Evolutionary conservation across 1,140 invertebrate genomes (phyloP).

Genomic region (Euwallacea fornicatus): DNA sequence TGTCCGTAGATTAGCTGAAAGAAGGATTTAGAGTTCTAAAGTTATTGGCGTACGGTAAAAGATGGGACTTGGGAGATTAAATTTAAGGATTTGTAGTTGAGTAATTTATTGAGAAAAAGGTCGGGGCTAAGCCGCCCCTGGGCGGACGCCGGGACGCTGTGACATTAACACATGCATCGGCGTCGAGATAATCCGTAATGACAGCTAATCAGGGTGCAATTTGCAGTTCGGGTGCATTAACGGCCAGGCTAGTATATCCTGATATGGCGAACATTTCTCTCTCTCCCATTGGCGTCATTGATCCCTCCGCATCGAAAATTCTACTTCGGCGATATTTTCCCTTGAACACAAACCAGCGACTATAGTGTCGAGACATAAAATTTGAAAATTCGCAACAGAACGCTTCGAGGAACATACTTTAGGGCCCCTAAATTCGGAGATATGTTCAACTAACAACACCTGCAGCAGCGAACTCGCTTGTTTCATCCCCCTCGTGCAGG

Average conservation of each 20-base stretch:
- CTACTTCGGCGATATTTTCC: background rate
- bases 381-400: background rate
- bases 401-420: background rate
- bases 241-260: background rate
- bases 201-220: conserved; percentile 27
- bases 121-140: background rate
- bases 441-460: conserved; percentile 20
- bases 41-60: conserved; percentile 17
- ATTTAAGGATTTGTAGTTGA: too few species aligned
- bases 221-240: conserved; percentile 26
- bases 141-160: background rate
- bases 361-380: background rate
- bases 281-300: too few species aligned
- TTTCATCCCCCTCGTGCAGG: conserved; percentile 4
- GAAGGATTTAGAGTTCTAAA: conserved; percentile 20
- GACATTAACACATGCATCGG: conserved; percentile 14
- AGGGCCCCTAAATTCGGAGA: conserved; percentile 11
- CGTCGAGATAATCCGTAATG: conserved; percentile 29
- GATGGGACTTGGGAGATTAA: conserved; percentile 4
- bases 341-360: too few species aligned
- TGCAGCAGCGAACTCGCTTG: conserved; percentile 13
- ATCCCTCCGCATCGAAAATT: too few species aligned
- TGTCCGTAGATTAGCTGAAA: conserved; percentile 18
- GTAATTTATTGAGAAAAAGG: too few species aligned
- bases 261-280: too few species aligned